Evolutionary conservation across 2,888 invertebrate genomes (phyloP).

Genomic region (Aspidiotus rigidus): DNA sequence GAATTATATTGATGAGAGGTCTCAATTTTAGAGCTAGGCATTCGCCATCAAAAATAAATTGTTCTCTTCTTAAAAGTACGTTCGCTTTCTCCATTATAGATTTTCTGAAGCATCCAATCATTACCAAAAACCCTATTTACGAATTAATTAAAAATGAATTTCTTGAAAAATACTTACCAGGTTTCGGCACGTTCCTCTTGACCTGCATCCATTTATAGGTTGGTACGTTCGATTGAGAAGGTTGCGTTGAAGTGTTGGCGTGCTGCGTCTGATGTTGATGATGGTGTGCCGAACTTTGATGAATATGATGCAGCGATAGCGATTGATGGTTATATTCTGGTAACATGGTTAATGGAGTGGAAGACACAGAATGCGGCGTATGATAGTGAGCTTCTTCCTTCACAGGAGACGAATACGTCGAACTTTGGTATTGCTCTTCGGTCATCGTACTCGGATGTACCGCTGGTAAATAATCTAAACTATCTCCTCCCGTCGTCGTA

Average conservation of each 20-base stretch:
- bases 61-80: too few species aligned
- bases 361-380: slow-evolving; percentile 16
- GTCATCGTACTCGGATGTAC: slow-evolving; percentile 21
- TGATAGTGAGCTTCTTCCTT: slow-evolving; percentile 28
- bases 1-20: too few species aligned
- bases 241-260: slow-evolving; percentile 1
- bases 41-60: too few species aligned
- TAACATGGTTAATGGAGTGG: slow-evolving; percentile 19
- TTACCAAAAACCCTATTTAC: too few species aligned
- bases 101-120: too few species aligned
- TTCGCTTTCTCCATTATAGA: too few species aligned
- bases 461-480: slow-evolving; percentile 11
- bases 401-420: slow-evolving; percentile 11
- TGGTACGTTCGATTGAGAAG: slow-evolving; percentile 51
- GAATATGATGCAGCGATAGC: slow-evolving; percentile 42
- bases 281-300: slow-evolving; percentile 42
- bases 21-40: too few species aligned
- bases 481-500: slow-evolving; percentile 14
- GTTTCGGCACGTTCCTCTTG: slow-evolving; percentile 91
- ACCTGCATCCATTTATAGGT: slow-evolving; percentile 99
- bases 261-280: slow-evolving; percentile 41
- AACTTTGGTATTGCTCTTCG: slow-evolving; percentile 25
- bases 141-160: neutral
- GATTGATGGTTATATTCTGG: slow-evolving; percentile 40
- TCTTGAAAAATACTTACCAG: slow-evolving; percentile 55